Base-by-base conservation (phyloP, 1,140 invertebrate species). In the Drosophila truncata region DNA sequence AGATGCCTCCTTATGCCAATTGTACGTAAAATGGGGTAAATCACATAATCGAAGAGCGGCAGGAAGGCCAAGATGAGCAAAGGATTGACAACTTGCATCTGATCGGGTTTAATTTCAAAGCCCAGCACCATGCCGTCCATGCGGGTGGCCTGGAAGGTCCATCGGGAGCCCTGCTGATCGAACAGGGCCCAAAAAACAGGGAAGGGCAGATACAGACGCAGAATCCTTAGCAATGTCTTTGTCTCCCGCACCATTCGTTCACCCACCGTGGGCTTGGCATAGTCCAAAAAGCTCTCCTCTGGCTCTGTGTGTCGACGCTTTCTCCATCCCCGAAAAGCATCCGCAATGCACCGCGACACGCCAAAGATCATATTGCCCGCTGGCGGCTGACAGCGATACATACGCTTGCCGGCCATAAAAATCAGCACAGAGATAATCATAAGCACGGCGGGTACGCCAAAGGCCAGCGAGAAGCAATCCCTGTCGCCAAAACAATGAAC, bases 81-180 rank as follows among this genome's bases (percentile, higher is more conserved):
- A 0, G 98, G 97, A 92, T 98, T 98, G 2, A 98, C 87, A 0
- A 97, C 96, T 93, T 97, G 97, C 94, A 99, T 96, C 93, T 99
- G 98, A 93, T 99, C 98, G 0, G 98, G 97, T 73, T 97, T 95
- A 13, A 99, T 93, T 18, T 94, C 94, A 11, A 50, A 71, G 63
- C 94, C 94, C 2, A 95, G 94, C 4, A 98, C 91, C n/a, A 95
- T 92, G 11, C 98, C 97, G 88, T 98, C 94, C 97, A 99, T 98
- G 78, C 96, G 94, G 0, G 96, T 96, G 11, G 98, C 98, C 94
- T 99, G 98, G 70, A 99, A 95, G 0, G 98, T 98, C 98, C 98
- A 99, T 46, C 97, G 94, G 0, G 98, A 99, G 7, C 98, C 98
- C 95, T 96, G 96, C 92, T 96, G 96, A 91, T 96, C 96, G 90